Evolutionary conservation across 2,888 invertebrate genomes (phyloP), one percentile per base, ranked within the genome.

Genomic region (Nomada fucata): DNA sequence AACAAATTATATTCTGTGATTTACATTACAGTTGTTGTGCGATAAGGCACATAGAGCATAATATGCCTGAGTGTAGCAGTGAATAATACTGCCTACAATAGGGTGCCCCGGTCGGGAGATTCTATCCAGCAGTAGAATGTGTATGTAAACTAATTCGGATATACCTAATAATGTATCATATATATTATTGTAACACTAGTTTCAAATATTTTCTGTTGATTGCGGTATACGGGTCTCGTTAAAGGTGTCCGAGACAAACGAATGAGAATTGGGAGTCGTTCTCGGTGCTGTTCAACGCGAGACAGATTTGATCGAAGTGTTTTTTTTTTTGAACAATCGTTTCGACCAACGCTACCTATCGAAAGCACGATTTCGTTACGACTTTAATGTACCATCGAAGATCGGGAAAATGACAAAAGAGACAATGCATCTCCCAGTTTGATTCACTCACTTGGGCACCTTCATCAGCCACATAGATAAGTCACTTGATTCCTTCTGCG

Each of bases 81-180:
- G 92, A 93, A 90, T 90, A 90, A 91, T 89, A 92, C 92, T 92
- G 93, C 83, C 91, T 91, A 91, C 92, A 89, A 91, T 93, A 91
- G 90, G 90, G 92, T 92, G 91, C 88, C 90, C 91, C 90, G 90
- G 89, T 92, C 90, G 92, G 91, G 92, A 93, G 93, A 93, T 93
- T 92, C 91, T 93, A 93, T 92, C 93, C 93, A 93, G 92, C 92
- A 92, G 90, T 92, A 92, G 92, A 91, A 90, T 87, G 93, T 93
- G 93, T 93, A 93, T 93, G 93, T 93, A 93, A 93, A 90, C 87
- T 91, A 93, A 92, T 93, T 92, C 93, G 93, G 93, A 91, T 93
- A 93, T 93, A 93, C 90, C 90, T 93, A 91, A 91, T 92, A 91
- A 89, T 90, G 90, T 91, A 92, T 90, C 89, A 90, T 91, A 87